Evolutionary conservation across 2,888 invertebrate species (phyloP).

Genomic region (Diarsia brunnea): DNA sequence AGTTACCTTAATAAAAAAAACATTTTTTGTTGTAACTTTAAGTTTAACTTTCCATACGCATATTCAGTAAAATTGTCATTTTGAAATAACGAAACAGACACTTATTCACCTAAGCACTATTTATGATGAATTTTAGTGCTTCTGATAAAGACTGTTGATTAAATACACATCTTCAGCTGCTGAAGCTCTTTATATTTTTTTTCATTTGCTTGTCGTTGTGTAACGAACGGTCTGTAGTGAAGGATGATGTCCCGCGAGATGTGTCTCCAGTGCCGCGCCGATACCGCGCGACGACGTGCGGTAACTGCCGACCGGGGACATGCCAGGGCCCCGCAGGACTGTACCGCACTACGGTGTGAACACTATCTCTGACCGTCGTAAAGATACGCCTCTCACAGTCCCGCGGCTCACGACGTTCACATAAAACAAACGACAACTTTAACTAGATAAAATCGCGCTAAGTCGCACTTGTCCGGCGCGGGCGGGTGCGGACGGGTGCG

Average conservation of each 20-base stretch:
- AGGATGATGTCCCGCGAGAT: constrained; percentile 30
- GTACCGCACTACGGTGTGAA: constrained; percentile 70
- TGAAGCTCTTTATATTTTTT: constrained; percentile 6
- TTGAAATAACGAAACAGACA: no score
- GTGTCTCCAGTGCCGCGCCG: constrained; percentile 12
- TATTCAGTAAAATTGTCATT: no score
- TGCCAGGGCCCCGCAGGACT: constrained; percentile 54
- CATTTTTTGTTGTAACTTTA: no score
- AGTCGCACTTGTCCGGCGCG: constrained; percentile 70
- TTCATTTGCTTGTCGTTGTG: not conserved
- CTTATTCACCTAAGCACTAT: no score
- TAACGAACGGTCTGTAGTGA: constrained; percentile 36
- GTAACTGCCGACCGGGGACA: constrained; percentile 33
- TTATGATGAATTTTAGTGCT: not conserved
- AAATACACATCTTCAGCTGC: not conserved
- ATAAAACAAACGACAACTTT: constrained; percentile 74
- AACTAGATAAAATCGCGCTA: constrained; percentile 75
- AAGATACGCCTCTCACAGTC: constrained; percentile 71
- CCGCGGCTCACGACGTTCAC: constrained; percentile 55
- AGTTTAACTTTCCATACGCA: no score
- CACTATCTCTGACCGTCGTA: constrained; percentile 71
- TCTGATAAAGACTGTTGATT: not conserved
- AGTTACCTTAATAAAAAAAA: no score
- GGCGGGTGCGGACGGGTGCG: not conserved
- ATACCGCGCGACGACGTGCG: constrained; percentile 2